A percentile compares a stretch with the other conserved stretches of the same genome.
Evolutionary conservation across 1,140 invertebrate species (phyloP).

Genomic region (Leucophenga varia): DNA sequence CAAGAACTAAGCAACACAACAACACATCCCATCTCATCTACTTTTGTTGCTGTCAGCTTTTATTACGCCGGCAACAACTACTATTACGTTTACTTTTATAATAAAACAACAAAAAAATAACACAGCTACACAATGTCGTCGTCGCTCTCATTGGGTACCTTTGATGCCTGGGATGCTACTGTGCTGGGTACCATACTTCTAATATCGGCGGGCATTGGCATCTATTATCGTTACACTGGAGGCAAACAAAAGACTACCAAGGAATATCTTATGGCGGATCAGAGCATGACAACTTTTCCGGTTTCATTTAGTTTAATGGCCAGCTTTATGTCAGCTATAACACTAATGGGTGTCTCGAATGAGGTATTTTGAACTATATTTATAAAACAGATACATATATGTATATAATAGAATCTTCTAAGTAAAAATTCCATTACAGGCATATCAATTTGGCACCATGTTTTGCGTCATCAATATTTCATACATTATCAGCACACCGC

Average conservation of each 20-base stretch:
- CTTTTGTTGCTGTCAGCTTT: no score
- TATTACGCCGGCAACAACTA: no score
- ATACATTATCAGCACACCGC: conserved; percentile 80
- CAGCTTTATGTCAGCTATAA: conserved; percentile 95
- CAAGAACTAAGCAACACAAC: no score
- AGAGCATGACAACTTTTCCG: conserved; percentile 64
- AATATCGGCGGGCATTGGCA: conserved; percentile 71
- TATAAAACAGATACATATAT: no score
- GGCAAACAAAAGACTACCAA: conserved; percentile 82
- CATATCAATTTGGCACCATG: conserved; percentile 71
- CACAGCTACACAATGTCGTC: no score
- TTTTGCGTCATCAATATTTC: conserved; percentile 82
- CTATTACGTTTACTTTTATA: no score
- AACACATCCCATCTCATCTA: no score
- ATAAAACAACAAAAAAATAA: no score
- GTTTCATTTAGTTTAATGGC: conserved; percentile 88
- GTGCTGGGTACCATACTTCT: conserved; percentile 65
- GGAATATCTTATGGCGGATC: conserved; percentile 50
- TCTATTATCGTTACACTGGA: conserved; percentile 85
- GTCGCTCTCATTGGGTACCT: conserved; percentile 31
- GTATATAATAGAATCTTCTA: no score
- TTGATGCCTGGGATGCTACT: conserved; percentile 63
- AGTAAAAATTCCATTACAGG: no score
- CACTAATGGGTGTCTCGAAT: conserved; percentile 81
- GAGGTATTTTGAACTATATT: no score